Evolutionary conservation across 2,113 vertebrate species (phyloP), one percentile per base, ranked within the genome.

Genomic region (Nannobrachium achirus): DNA sequence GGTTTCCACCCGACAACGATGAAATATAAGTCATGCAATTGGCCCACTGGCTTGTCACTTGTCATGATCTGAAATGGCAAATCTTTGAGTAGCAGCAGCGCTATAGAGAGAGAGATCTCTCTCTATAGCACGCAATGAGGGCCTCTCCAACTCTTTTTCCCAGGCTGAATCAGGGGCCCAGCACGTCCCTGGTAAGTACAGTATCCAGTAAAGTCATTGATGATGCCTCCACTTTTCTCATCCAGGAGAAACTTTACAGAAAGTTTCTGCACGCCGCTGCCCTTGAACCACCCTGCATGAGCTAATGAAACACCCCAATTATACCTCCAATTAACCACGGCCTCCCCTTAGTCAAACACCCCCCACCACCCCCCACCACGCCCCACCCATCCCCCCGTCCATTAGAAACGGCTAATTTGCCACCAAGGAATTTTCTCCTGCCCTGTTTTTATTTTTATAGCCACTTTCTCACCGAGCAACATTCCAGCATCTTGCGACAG

Each of bases 381-480:
- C n/a, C n/a, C n/a, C n/a, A n/a, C n/a, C n/a, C n/a, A n/a, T 78
- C 20, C 52, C 76, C 70, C 62, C 70, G n/a, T 69, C 84, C 80
- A 89, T 90, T 90, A 90, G 82, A 65, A 81, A 87, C 56, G 64
- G 81, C 75, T 86, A 80, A 91, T 90, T 91, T 87, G 66, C 73
- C 81, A 71, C 80, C 25, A 69, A 78, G 63, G 73, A 86, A 86
- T 88, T 85, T 33, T 63, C 72, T 84, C 65, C 78, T 78, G 61
- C 73, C 78, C 76, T 79, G 74, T 81, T 86, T 89, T 90, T 84
- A 84, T 80, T 82, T 91, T 86, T 84, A 89, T 69, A 83, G 71
- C 74, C 77, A 68, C 71, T 76, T 88, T 86, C 77, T 81, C 70
- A 66, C 56, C 61, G 63, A 78, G 73, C 63, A 63, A 51, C 72